Evolutionary conservation across 2,113 vertebrate species (phyloP).

Genomic region (Rhinogobius similis): DNA sequence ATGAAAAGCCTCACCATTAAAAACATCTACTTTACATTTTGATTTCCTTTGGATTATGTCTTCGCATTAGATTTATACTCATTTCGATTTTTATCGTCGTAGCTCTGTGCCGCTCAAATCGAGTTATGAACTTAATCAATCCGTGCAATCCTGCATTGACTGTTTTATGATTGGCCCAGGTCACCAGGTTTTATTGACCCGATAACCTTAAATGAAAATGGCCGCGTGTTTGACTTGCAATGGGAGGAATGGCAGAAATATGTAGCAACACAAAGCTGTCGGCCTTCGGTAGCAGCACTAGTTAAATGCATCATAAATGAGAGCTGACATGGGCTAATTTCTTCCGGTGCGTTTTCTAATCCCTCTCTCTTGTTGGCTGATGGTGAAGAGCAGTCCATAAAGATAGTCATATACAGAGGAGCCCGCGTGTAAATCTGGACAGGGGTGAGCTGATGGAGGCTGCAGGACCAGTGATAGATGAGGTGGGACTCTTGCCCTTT

Average conservation of each 20-base stretch:
- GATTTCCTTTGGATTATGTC: slow-evolving; percentile 72
- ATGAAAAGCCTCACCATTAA: slow-evolving; percentile 68
- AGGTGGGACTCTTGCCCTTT: slow-evolving; percentile 57
- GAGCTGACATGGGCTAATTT: slow-evolving; percentile 67
- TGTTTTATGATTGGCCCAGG: slow-evolving; percentile 75
- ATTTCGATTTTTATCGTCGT: slow-evolving; percentile 69
- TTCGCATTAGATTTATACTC: slow-evolving; percentile 67
- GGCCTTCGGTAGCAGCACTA: slow-evolving; percentile 39
- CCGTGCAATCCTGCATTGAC: slow-evolving; percentile 57
- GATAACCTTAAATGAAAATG: slow-evolving; percentile 73
- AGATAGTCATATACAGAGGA: slow-evolving; percentile 37
- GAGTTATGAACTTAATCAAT: slow-evolving; percentile 79
- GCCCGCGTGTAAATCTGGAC: slow-evolving; percentile 48
- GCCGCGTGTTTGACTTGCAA: slow-evolving; percentile 43
- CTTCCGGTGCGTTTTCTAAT: slow-evolving; percentile 61
- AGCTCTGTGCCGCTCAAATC: slow-evolving; percentile 63
- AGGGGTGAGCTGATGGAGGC: slow-evolving; percentile 44
- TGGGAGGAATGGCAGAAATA: slow-evolving; percentile 51
- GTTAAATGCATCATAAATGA: slow-evolving; percentile 69
- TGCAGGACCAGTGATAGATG: slow-evolving; percentile 67
- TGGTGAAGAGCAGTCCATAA: slow-evolving; percentile 47
- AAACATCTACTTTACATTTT: slow-evolving; percentile 71
- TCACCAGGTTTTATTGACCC: slow-evolving; percentile 75
- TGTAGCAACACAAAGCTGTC: slow-evolving; percentile 30
- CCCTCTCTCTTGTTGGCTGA: slow-evolving; percentile 39